Conservation (phyloP, 37 sponge, comb jelly and placozoan species). For the Hexactinellida sp. region DNA sequence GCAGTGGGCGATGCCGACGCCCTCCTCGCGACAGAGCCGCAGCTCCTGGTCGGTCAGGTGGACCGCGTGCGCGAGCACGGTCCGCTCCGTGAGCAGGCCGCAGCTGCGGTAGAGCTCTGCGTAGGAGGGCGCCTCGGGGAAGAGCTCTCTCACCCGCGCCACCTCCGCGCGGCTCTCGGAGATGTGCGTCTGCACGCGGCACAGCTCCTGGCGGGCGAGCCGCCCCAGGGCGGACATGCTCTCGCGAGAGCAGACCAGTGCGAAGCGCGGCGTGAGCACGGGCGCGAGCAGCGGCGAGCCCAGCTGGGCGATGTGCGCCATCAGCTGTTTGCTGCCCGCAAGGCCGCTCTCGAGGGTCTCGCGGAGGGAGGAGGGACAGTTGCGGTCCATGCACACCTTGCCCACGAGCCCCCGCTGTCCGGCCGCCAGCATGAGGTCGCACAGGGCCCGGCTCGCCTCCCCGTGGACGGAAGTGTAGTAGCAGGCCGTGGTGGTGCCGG, state of each 20-base stretch:
- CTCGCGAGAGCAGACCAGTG: slow-evolving; percentile 28
- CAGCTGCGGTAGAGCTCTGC: background rate
- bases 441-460: slow-evolving; percentile 39
- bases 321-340: background rate
- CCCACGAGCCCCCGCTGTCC: slow-evolving; percentile 64
- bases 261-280: slow-evolving; percentile 44
- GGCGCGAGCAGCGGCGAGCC: slow-evolving; percentile 29
- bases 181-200: slow-evolving; percentile 45
- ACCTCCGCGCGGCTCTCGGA: slow-evolving; percentile 37
- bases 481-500: slow-evolving; percentile 71
- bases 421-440: slow-evolving; percentile 22
- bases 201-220: slow-evolving; percentile 22
- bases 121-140: slow-evolving; percentile 15
- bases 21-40: slow-evolving; percentile 22
- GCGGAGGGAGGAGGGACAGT: slow-evolving; percentile 29
- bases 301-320: background rate
- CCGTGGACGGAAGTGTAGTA: slow-evolving; percentile 59
- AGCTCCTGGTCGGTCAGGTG: slow-evolving; percentile 37
- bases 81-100: background rate
- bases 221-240: slow-evolving; percentile 26
- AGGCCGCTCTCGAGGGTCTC: slow-evolving; percentile 15
- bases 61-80: slow-evolving; percentile 51
- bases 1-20: slow-evolving; percentile 55
- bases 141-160: slow-evolving; percentile 17
- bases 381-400: slow-evolving; percentile 58